Base-by-base conservation (phyloP, 2,888 invertebrate genomes). In the Drosophila mulleri region DNA sequence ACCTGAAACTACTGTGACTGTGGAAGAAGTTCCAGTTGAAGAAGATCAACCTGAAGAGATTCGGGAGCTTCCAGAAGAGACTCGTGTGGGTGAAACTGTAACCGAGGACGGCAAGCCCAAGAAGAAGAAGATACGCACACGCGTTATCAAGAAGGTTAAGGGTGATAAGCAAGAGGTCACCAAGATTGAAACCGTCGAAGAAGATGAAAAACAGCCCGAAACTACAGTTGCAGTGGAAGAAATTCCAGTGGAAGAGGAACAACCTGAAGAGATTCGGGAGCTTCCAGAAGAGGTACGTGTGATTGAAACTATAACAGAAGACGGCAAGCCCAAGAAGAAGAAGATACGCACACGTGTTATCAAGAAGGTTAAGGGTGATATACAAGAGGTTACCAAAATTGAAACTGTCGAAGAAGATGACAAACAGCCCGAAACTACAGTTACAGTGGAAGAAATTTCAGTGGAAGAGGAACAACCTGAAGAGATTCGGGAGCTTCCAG, bases 261-360 rank as follows among this genome's bases (percentile, higher is more conserved):
- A n/a, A 7, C 67, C 54, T 5, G 78, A 76, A 20, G 68, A 75
- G 3, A 26, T 81, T 0, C 1, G 53, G 7, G 84, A 86, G 12
- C 61, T 88, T 37, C 89, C 89, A 0, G 87, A 86, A 8, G 89
- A 86, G 4, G 57, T 86, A 18, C 74, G 70, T 9, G 63, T 86
- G 0, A 37, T 83, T 2, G 88, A 86, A 65, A 42, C 71, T 0
- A 7, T 88, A 1, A 2, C 61, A 0, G 86, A 81, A 44, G 81
- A 86, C 7, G 86, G 85, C 3, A 67, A 35, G 0, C 75, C 80
- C 0, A 75, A 63, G 14, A 74, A 63, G 41, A 88, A 76, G 48
- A 86, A 80, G 57, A 80, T 88, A 7, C 80, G 89, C 2, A 88
- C 89, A 6, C 86, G 86, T 1, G 57, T 83, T 1, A 88, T 86